phyloP scores from a whole-genome alignment of 2,888 invertebrate genomes.

The Diaperis boleti region DNA sequence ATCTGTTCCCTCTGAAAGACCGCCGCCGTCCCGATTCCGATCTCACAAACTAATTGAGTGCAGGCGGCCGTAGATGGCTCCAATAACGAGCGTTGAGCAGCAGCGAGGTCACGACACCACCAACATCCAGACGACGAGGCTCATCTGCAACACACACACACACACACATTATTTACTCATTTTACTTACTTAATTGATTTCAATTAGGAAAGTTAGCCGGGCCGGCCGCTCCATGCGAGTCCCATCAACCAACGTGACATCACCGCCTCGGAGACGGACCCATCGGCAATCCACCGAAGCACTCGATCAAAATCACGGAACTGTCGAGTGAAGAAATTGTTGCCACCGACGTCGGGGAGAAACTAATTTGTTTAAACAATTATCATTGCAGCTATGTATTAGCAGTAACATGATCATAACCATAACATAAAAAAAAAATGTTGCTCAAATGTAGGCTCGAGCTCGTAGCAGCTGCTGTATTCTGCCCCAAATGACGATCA shows the following conservation, averaged over 20 bases:
- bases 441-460: no score
- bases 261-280: not conserved
- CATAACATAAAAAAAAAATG: no score
- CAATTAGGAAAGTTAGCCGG: constrained; percentile 44
- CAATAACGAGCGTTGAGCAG: constrained; percentile 28
- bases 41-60: constrained; percentile 30
- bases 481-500: no score
- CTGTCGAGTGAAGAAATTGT: constrained; percentile 13
- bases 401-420: no score
- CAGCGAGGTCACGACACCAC: constrained; percentile 36
- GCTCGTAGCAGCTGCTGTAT: no score
- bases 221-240: constrained; percentile 33
- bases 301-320: constrained; percentile 18
- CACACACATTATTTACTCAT: no score
- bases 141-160: constrained; percentile 43
- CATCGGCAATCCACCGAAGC: not conserved
- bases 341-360: no score
- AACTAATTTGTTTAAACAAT: no score
- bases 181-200: constrained; percentile 47
- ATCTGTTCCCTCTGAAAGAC: not conserved
- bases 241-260: constrained; percentile 5
- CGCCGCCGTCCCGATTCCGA: not conserved
- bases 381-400: no score
- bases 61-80: constrained; percentile 26
- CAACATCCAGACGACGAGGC: constrained; percentile 37